Evolutionary conservation across 2,888 invertebrate species (phyloP), one percentile per base, ranked within the genome.

Genomic region (Tenthredo amoena): DNA sequence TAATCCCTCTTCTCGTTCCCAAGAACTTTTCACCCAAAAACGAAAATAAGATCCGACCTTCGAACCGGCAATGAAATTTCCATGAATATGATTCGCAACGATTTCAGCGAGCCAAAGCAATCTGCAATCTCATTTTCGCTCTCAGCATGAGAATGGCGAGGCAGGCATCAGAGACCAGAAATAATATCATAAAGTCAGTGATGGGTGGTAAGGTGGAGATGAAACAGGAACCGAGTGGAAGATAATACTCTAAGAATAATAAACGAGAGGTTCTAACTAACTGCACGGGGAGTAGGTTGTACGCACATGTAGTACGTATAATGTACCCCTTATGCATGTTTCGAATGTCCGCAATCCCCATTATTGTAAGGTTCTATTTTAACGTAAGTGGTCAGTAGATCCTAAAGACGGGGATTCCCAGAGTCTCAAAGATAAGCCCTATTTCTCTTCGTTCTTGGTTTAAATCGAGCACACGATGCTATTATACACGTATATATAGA

Each of bases 321-420:
- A 4, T 26, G 26, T 12, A 18, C n/a, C 6, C n/a, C 55, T 62
- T 62, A 26, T 26, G 18, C 21, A 21, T n/a, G 26, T n/a, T 40
- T 43, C 21, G 5, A 74, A 74, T 43, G 3, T 21, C 21, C 10
- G 43, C 43, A 18, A 43, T 43, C 9, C 12, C 40, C n/a, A 74
- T 43, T 26, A 74, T 26, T 74, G 40, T 26, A 43, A 18, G 74
- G 21, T 74, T 77, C 47, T 77, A 77, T 50, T 77, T 77, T 77
- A 47, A 50, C 26, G 50, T 50, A 77, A 77, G 77, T 77, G 77
- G 50, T 50, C 50, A 77, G 77, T 55, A 77, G 77, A 77, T 77
- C 50, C 77, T 74, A 43, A 74, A 43, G 74, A 43, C 74, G 9
- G 5, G 40, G 12, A 43, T 74, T 37, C 43, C 26, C 37, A 6